Evolutionary conservation across 2,113 vertebrate species (phyloP), one percentile per base, ranked within the genome.

Genomic region (Oenanthe oenanthe): DNA sequence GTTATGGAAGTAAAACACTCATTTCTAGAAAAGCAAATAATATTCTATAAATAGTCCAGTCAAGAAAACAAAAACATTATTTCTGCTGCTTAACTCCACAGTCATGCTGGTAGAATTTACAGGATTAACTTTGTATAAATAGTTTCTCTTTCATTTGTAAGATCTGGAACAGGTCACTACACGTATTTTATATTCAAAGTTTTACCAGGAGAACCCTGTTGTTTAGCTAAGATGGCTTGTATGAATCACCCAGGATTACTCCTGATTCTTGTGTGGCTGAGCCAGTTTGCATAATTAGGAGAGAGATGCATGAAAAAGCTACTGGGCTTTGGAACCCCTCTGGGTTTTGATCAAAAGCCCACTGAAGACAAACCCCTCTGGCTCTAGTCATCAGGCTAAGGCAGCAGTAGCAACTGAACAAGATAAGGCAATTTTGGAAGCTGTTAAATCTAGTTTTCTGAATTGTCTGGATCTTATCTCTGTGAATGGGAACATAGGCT

Each of bases 121-220:
- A 83, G 53, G 48, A 93, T 94, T 94, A 85, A 62, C 38, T 90
- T 67, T 61, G 65, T 88, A 43, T 95, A 63, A 92, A 91, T 89
- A 83, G 82, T 74, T 95, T 84, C 72, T 95, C 38, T 94, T 93
- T 92, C 68, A 67, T 63, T 94, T 93, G 65, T 74, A 42, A 82
- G 51, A 88, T 80, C 61, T 95, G 79, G 65, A 90, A 77, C 93
- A 96, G 90, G 93, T 86, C 75, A 78, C 79, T 75, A 63, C 92
- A 93, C 1, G 90, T 86, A 75, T 86, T 96, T 95, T 83, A 60
- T 77, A 57, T 45, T 65, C 79, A 32, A 21, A 45, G 9, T 88
- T 96, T 65, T 90, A 92, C 61, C 68, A 74, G 72, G 53, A 91
- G 68, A 92, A 31, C 40, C 68, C 36, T 84, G 76, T 60, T 89